Base-by-base conservation (phyloP, 2,113 vertebrate species). In the Notothenia rossii region DNA sequence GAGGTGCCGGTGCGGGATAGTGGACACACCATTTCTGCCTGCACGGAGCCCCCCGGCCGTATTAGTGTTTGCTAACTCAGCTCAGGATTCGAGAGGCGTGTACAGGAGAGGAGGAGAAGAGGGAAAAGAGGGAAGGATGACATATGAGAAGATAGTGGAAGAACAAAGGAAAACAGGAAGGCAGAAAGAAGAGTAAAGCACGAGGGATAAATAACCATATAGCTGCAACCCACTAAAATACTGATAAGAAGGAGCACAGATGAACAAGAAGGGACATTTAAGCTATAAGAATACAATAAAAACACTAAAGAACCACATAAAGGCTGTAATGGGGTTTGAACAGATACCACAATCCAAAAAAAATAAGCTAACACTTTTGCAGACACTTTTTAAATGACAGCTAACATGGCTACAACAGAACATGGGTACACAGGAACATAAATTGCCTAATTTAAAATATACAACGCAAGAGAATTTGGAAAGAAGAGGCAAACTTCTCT, bases 11-110 rank as follows among this genome's bases (percentile, higher is more conserved):
- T 33, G 17, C 18, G 74, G 77, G 70, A 49, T 59, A 68, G 77
- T 55, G 68, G 77, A 81, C 66, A 58, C 53, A 40, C 70, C 66
- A 11, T 18, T 64, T 64, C 45, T 55, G 71, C 64, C 79, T 72
- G 68, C 12, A 20, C 10, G 43, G 29, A 29, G 11, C 68, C 63
- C 72, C 45, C 53, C 45, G 13, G 81, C 61, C 45, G 20, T 77
- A 83, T 89, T 75, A 81, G 63, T 66, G 51, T 69, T 83, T 92
- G 79, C 83, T 17, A 88, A 91, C 84, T 86, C 86, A 88, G 87
- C 82, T 82, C 17, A 29, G 15, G 67, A 84, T 67, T 82, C 53
- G 18, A 79, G 77, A 53, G 54, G 79, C 59, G 65, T 65, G 53
- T 33, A 40, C 13, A 54, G 50, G 68, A 25, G 33, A 46, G 56